phyloP scores from a whole-genome alignment of 2,113 vertebrate genomes.

The Carlito syrichta region DNA sequence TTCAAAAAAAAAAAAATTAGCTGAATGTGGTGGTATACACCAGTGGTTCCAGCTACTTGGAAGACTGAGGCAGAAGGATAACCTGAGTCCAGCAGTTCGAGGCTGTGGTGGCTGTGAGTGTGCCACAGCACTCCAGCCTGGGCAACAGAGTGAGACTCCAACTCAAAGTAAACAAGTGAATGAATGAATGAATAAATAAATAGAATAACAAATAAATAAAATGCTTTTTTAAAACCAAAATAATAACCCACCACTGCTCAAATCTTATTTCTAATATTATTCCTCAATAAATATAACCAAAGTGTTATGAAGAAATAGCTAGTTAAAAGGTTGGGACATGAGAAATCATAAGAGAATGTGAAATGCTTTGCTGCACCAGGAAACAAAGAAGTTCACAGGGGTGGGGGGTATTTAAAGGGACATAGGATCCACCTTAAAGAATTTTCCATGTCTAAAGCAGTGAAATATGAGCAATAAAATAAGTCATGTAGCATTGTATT shows the following conservation, averaged over 20 bases:
- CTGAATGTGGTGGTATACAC: too few relatives aligned
- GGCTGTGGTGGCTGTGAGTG: too few relatives aligned
- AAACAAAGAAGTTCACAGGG: background rate
- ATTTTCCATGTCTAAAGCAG: background rate
- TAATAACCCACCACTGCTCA: background rate
- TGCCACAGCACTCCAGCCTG: too few relatives aligned
- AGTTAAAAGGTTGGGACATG: background rate
- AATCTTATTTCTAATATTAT: background rate
- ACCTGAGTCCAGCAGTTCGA: too few relatives aligned
- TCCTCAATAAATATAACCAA: background rate
- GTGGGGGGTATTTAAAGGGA: background rate
- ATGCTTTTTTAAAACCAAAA: too few relatives aligned
- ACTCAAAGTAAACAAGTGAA: too few relatives aligned
- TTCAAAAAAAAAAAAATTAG: too few relatives aligned
- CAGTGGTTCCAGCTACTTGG: too few relatives aligned
- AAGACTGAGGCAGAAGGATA: too few relatives aligned
- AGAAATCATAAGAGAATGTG: background rate
- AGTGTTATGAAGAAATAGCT: background rate
- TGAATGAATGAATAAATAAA: too few relatives aligned
- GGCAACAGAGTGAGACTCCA: too few relatives aligned
- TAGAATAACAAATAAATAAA: too few relatives aligned
- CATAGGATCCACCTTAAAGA: background rate
- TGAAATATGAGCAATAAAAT: background rate
- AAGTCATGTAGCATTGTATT: background rate
- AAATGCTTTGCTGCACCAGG: accelerated